Conservation (phyloP, 2,888 invertebrate species). For the Ditula angustiorana region DNA sequence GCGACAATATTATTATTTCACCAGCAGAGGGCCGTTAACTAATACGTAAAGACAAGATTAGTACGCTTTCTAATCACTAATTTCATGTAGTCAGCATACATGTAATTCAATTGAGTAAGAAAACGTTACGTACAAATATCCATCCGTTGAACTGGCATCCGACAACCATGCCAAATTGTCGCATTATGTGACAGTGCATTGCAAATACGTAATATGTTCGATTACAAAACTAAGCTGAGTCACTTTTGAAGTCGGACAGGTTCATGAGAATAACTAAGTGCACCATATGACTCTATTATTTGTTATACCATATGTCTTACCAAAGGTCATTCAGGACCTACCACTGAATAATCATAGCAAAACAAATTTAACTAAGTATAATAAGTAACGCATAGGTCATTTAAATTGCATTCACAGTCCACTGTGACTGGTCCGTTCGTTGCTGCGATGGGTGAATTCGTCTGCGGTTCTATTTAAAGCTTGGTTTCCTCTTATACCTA, state of each 20-base stretch:
- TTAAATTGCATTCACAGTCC: too few species aligned
- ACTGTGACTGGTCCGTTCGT: too few species aligned
- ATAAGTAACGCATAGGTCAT: too few species aligned
- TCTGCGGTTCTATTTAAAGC: too few species aligned
- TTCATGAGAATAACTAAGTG: neutral
- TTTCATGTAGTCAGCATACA: slow-evolving; percentile 27
- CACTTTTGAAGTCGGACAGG: slow-evolving; percentile 10
- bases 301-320: too few species aligned
- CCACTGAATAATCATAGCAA: too few species aligned
- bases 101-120: slow-evolving; percentile 40
- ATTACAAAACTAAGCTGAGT: slow-evolving; percentile 36
- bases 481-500: too few species aligned
- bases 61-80: slow-evolving; percentile 38
- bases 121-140: slow-evolving; percentile 40
- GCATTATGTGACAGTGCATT: slow-evolving; percentile 35
- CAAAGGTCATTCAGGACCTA: too few species aligned
- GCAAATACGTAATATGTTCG: slow-evolving; percentile 38
- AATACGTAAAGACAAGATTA: slow-evolving; percentile 16
- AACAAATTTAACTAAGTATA: too few species aligned
- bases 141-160: slow-evolving; percentile 37
- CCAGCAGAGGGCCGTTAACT: slow-evolving; percentile 13
- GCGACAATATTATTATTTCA: slow-evolving; percentile 11
- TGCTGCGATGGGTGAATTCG: too few species aligned
- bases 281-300: too few species aligned
- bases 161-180: slow-evolving; percentile 39